Conservation (phyloP, 2,888 invertebrate species). For the Oscheius sp. region DNA sequence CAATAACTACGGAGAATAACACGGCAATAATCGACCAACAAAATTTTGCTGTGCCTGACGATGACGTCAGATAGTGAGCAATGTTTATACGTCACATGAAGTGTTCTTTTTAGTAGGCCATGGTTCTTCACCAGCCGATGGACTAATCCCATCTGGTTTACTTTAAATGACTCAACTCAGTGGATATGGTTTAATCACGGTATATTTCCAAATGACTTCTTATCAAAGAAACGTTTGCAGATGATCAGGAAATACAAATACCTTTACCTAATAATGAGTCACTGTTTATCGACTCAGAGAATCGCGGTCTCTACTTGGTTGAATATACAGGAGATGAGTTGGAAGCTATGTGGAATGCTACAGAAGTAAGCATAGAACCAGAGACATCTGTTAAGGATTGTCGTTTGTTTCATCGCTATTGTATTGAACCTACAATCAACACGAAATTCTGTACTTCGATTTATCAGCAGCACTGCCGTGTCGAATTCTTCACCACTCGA, state of each 20-base stretch:
- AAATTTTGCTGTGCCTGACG: background rate
- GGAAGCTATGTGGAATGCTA: constrained; percentile 11
- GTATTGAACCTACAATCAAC: constrained; percentile 24
- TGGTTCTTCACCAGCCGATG: constrained; percentile 18
- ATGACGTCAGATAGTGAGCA: constrained; percentile 20
- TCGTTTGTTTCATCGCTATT: constrained; percentile 9
- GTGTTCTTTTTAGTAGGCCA: constrained; percentile 6
- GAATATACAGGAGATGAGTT: constrained; percentile 11
- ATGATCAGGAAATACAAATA: constrained; percentile 5
- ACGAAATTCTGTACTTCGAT: constrained; percentile 4
- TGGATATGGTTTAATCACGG: constrained; percentile 27
- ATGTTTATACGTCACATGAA: background rate
- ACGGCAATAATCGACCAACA: constrained; percentile 3
- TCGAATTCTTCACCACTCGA: background rate
- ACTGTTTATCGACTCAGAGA: constrained; percentile 17
- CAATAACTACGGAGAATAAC: background rate
- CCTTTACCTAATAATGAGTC: background rate
- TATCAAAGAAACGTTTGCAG: too few species aligned
- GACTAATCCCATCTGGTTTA: constrained; percentile 18
- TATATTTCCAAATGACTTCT: too few species aligned
- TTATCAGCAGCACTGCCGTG: background rate
- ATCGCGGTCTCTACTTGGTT: constrained; percentile 21
- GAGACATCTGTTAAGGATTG: constrained; percentile 14
- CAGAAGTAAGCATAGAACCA: background rate
- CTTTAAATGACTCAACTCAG: constrained; percentile 7